Evolutionary conservation across 1,140 invertebrate genomes (phyloP).

Genomic region (Daktulosphaira vitifoliae): DNA sequence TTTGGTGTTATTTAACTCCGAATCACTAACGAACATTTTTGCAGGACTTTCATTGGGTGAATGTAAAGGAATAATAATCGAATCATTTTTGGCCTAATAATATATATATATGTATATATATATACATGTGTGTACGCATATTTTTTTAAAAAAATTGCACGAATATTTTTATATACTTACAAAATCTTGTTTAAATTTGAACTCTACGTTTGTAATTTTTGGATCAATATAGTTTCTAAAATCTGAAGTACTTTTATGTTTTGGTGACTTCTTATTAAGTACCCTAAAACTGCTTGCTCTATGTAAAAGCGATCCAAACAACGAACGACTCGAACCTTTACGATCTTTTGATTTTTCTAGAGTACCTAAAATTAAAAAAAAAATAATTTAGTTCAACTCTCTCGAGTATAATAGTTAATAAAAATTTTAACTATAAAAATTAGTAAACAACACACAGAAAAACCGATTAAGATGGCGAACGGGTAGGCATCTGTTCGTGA

Average conservation of each 20-base stretch:
- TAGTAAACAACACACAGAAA: constrained; percentile 32
- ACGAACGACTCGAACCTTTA: constrained; percentile 35
- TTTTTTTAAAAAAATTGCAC: too few relatives aligned
- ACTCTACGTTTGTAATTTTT: constrained; percentile 38
- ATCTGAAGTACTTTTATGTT: constrained; percentile 30
- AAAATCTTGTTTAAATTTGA: constrained; percentile 37
- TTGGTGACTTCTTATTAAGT: constrained; percentile 33
- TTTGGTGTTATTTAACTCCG: constrained; percentile 2
- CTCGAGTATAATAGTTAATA: too few relatives aligned
- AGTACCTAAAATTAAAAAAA: constrained; percentile 17
- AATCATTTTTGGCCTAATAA: constrained; percentile 6
- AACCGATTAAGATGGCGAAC: constrained; percentile 28
- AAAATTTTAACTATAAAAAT: too few relatives aligned
- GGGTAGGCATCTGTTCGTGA: constrained; percentile 26
- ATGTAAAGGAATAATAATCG: constrained; percentile 32
- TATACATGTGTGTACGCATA: too few relatives aligned
- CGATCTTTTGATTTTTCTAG: constrained; percentile 31
- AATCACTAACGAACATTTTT: constrained; percentile 8
- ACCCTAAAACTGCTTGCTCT: constrained; percentile 34
- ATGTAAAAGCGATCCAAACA: constrained; percentile 38
- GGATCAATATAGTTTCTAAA: constrained; percentile 36
- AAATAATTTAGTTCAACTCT: too few relatives aligned
- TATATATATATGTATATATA: too few relatives aligned
- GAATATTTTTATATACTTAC: constrained; percentile 16
- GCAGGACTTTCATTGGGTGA: constrained; percentile 21